A percentile compares a stretch with the other conserved stretches of the same genome.
Evolutionary conservation across 2,797 vertebrate genomes (phyloP).

Genomic region (Tiaroga cobitis): DNA sequence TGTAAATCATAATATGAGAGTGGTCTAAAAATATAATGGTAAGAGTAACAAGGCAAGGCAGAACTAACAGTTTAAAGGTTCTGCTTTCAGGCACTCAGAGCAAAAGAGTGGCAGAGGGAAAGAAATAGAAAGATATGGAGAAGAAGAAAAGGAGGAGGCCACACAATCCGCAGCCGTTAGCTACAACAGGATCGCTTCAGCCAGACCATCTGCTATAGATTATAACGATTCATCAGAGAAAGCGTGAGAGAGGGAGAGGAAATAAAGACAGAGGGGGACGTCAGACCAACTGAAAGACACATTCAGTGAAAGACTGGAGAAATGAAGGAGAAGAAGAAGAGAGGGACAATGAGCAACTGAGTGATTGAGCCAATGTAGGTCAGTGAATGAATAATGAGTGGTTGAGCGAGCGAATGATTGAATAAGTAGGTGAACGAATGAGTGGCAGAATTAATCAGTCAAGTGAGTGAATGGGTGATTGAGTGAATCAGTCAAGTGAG

Average conservation of each 20-base stretch:
- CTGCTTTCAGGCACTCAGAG: neutral
- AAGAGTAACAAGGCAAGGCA: slow-evolving; percentile 1
- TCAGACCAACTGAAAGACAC: slow-evolving; percentile 34
- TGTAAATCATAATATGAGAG: neutral
- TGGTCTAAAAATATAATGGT: slow-evolving; percentile 1
- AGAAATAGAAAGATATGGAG: slow-evolving; percentile 6
- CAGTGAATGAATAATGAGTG: neutral
- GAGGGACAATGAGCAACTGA: neutral
- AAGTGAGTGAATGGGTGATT: neutral
- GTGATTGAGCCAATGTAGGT: neutral
- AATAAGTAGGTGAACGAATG: neutral
- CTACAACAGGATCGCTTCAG: slow-evolving; percentile 26
- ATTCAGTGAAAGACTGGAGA: slow-evolving; percentile 4
- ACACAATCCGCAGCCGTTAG: slow-evolving; percentile 49
- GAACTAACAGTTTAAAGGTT: slow-evolving; percentile 7
- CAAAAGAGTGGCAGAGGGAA: slow-evolving; percentile 18
- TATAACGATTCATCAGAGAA: slow-evolving; percentile 49
- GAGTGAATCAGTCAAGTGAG: neutral
- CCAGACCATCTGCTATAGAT: slow-evolving; percentile 69
- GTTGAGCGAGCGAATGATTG: neutral
- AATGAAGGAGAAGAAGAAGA: neutral
- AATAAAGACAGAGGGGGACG: slow-evolving; percentile 16
- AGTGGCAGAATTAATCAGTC: neutral
- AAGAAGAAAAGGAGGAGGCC: slow-evolving; percentile 32
- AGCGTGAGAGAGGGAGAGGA: slow-evolving; percentile 52